Base-by-base conservation (phyloP, 2,888 invertebrate species). In the Amphipyra tragopoginis region DNA sequence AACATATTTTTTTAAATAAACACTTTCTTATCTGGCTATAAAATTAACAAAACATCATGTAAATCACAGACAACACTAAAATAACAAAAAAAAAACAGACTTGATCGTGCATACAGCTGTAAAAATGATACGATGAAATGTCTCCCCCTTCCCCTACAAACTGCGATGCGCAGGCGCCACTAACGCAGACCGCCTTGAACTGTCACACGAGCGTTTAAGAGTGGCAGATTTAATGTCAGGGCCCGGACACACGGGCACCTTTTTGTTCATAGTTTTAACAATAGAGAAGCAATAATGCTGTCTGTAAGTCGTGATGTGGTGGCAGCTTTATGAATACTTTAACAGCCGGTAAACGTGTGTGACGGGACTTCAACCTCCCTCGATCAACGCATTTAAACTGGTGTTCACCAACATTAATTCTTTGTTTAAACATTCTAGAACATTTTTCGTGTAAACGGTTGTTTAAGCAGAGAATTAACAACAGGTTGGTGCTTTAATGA, bases 21-120 rank as follows among this genome's bases (percentile, higher is more conserved):
- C 21, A 21, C 1, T 36, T 36, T 10, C 36, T 36, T 36, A 3
- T 36, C 36, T 36, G 36, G 33, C 4, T 5, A 38, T 50, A 48
- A 48, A 14, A 56, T 43, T 21, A 60, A 63, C 59, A 65, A 57
- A 57, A 58, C 57, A 56, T 14, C 15, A 45, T 44, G 11, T 48
- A 4, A 55, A 64, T 68, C 53, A 72, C 65, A 55, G 43, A 40
- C 50, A 34, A 15, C 42, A 59, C 44, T 9, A 40, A 48, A 68
- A 67, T 75, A 73, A 77, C 64, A 59, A 61, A 71, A 80, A 84
- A 84, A 86, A 88, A 88, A 86, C 81, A 78, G 71, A 78, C 77
- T 82, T 86, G 85, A 88, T 83, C 72, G 79, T 77, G 77, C 79
- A 75, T 86, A 88, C 92, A 92, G 91, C 92, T 93, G 93, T 91